Percentiles rank a stretch among this genome's conserved stretches.
Conservation (phyloP, 2,797 vertebrate species). For the Sebastes nivosus region DNA sequence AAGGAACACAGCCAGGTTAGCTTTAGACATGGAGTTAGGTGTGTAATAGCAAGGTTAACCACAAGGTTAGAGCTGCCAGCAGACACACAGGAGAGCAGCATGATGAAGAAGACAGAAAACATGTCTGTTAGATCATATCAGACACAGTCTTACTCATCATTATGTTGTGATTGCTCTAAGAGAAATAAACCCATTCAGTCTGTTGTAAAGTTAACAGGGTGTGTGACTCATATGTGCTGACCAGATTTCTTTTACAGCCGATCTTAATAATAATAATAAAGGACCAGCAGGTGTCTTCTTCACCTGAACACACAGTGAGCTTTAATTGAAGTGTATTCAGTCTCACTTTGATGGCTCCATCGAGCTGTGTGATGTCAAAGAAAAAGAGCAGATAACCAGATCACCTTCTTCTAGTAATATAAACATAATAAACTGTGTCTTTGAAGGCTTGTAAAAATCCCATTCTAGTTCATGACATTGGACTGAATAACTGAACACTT, state of each 20-base stretch:
- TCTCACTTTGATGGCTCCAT: neutral
- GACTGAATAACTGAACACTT: neutral
- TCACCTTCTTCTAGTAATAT: neutral
- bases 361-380: neutral
- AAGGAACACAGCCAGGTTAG: rapidly evolving
- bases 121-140: rapidly evolving
- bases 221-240: neutral
- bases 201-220: neutral
- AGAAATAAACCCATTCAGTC: neutral
- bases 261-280: neutral
- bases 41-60: conserved; percentile 79
- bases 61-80: conserved; percentile 78
- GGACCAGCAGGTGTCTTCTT: neutral
- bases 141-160: rapidly evolving
- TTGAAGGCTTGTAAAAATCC: neutral
- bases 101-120: neutral
- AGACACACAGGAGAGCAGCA: neutral
- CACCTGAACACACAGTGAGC: neutral
- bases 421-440: neutral
- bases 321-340: neutral
- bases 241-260: no score
- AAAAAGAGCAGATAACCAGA: neutral
- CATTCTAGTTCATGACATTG: neutral
- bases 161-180: neutral
- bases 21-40: neutral